Percentiles rank a stretch among this genome's conserved stretches.
Conservation (phyloP, 2,888 invertebrate genomes). For the Nemotelus pantherinus region DNA sequence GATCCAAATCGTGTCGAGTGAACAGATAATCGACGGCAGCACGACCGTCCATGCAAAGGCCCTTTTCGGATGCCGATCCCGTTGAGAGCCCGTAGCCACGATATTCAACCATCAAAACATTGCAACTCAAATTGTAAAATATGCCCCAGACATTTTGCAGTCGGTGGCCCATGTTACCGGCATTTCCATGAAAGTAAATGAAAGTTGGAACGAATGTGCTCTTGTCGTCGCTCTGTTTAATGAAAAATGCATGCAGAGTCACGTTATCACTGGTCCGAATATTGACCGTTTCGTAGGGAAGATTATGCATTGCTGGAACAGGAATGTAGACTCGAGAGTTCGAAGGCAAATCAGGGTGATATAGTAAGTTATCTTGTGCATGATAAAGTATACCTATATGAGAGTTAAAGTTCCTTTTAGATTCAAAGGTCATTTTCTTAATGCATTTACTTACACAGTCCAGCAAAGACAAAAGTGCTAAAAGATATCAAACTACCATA, state of each 20-base stretch:
- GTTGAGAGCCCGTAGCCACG: constrained; percentile 93
- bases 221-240: constrained; percentile 76
- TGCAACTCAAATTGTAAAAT: constrained; percentile 82
- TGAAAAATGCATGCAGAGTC: constrained; percentile 82
- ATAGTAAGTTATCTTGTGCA: constrained; percentile 86
- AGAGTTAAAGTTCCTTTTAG: constrained; percentile 33
- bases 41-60: constrained; percentile 87
- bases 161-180: constrained; percentile 95
- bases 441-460: constrained; percentile 21
- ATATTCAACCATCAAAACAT: constrained; percentile 93
- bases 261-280: constrained; percentile 81
- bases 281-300: constrained; percentile 86
- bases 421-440: neutral
- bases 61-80: constrained; percentile 86
- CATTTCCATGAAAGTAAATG: constrained; percentile 94
- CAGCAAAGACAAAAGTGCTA: constrained; percentile 67
- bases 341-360: constrained; percentile 88
- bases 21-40: constrained; percentile 86
- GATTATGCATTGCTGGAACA: constrained; percentile 83
- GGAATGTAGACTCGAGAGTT: constrained; percentile 90
- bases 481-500: constrained; percentile 82
- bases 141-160: constrained; percentile 89
- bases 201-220: constrained; percentile 81
- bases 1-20: constrained; percentile 84
- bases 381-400: constrained; percentile 81